These are phyloP conservation scores for Sipha flava DNA, from an alignment of 1,140 invertebrate genomes.

Conservation along the genomic window DNA sequence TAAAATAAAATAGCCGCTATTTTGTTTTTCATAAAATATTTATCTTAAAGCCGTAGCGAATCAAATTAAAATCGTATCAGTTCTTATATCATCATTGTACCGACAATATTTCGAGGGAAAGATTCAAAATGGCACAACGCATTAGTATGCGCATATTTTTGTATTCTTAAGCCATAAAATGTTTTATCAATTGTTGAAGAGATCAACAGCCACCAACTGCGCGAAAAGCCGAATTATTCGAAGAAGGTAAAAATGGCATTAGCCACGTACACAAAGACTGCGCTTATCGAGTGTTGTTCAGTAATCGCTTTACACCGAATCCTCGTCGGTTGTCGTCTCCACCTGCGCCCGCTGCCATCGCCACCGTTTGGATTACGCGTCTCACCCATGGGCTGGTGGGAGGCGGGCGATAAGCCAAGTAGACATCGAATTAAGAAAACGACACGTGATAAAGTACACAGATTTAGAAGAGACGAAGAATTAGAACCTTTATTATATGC, in stretches of 20 bases:
- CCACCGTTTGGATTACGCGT: background rate
- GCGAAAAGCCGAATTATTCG: background rate
- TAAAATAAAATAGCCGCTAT: too few relatives aligned
- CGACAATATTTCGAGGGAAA: too few relatives aligned
- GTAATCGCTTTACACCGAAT: slow-evolving; percentile 16
- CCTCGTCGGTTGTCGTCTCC: background rate
- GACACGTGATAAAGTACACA: slow-evolving; percentile 32
- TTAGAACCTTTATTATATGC: slow-evolving; percentile 32
- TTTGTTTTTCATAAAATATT: too few relatives aligned
- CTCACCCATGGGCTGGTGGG: background rate
- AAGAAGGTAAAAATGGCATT: background rate
- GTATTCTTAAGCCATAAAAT: background rate
- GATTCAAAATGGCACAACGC: too few relatives aligned
- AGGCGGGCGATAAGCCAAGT: slow-evolving; percentile 28
- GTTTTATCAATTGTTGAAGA: background rate
- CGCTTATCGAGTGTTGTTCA: slow-evolving; percentile 13
- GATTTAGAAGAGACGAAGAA: slow-evolving; percentile 27
- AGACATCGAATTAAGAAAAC: slow-evolving; percentile 29
- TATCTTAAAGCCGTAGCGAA: too few relatives aligned
- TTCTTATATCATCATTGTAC: too few relatives aligned
- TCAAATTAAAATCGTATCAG: too few relatives aligned
- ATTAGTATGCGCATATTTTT: too few relatives aligned
- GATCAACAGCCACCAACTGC: background rate
- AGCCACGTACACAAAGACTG: background rate
- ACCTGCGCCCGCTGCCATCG: background rate